These are phyloP conservation scores for Hydractinia echinata DNA, from an alignment of 30 jellyfish, hydroid and myxozoan genomes.

Conservation along the genomic window DNA sequence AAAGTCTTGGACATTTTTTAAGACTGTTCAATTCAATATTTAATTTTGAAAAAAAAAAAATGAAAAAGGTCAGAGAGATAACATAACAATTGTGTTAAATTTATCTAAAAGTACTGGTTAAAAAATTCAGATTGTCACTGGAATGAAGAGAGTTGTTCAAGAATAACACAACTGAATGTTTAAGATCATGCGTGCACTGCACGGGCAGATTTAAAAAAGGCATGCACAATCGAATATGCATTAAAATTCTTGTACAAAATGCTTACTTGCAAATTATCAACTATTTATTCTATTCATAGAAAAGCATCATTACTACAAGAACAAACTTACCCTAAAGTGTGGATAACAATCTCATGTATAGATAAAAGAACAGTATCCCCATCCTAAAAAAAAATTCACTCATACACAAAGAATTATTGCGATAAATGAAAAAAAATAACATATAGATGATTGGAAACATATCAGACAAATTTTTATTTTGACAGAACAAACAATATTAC, in stretches of 20 bases:
- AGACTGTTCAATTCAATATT: no score
- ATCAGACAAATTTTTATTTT: background rate
- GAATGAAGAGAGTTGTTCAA: no score
- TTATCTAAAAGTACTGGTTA: no score
- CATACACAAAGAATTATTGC: background rate
- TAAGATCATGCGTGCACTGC: background rate
- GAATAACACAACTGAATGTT: no score
- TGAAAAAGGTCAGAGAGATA: no score
- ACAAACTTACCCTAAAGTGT: constrained; percentile 52
- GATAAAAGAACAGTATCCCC: constrained; percentile 55
- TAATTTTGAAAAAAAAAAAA: no score
- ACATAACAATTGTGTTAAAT: no score
- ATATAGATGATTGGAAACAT: background rate
- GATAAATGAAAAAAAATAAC: background rate
- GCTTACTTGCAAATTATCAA: no score
- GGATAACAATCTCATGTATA: constrained; percentile 34
- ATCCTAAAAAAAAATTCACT: constrained; percentile 43
- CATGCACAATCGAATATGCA: background rate
- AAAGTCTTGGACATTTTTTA: no score
- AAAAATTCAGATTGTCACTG: no score
- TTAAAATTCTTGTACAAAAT: background rate
- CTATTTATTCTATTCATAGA: no score
- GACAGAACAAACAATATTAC: constrained; percentile 26
- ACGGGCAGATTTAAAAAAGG: background rate
- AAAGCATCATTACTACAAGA: background rate